phyloP scores from a whole-genome alignment of 1,140 invertebrate species.

The Ceratitis capitata region DNA sequence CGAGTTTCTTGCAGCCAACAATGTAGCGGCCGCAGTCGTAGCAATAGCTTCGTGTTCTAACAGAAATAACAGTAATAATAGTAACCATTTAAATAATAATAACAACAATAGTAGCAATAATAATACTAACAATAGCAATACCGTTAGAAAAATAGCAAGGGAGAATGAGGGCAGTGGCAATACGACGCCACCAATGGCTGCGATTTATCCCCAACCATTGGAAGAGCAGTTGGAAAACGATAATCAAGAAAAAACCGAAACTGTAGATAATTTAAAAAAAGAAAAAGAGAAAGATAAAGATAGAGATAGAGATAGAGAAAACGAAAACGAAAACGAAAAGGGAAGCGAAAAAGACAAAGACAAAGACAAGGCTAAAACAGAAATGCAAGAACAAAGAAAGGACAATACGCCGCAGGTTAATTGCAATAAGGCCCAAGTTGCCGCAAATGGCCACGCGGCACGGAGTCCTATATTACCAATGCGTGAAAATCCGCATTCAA shows the following conservation, averaged over 20 bases:
- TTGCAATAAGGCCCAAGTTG: conserved; percentile 53
- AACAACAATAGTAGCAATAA: conserved; percentile 24
- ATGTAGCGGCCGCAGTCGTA: conserved; percentile 46
- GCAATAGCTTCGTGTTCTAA: conserved; percentile 12
- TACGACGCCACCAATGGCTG: conserved; percentile 38
- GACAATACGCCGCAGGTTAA: conserved; percentile 46
- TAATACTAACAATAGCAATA: conserved; percentile 38
- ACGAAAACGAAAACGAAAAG: neutral
- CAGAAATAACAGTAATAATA: conserved; percentile 31
- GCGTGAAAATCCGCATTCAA: neutral
- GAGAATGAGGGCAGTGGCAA: neutral
- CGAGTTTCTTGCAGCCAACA: conserved; percentile 64
- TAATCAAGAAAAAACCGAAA: neutral
- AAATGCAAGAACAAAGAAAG: conserved; percentile 16
- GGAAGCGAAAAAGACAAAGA: neutral
- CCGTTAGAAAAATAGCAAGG: neutral
- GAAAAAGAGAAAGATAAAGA: neutral
- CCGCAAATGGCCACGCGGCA: conserved; percentile 53
- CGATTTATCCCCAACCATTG: conserved; percentile 44
- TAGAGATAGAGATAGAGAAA: too few species aligned
- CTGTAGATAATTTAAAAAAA: neutral
- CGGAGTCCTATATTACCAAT: conserved; percentile 51
- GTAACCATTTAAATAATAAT: conserved; percentile 13
- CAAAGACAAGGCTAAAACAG: neutral
- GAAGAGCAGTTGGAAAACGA: conserved; percentile 25